Conservation (phyloP, 1,140 invertebrate species). For the Anoplolepis gracilipes region DNA sequence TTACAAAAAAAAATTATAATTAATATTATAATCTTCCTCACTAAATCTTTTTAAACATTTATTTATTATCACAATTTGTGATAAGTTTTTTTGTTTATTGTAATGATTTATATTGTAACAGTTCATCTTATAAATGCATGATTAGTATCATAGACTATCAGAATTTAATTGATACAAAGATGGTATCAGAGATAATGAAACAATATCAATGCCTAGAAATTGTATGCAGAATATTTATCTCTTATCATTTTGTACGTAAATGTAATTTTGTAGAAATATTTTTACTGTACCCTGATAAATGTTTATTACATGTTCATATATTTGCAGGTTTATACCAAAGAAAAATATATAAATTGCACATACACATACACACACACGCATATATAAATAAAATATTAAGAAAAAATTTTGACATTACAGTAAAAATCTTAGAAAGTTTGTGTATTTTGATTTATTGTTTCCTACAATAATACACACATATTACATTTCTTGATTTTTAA, state of each 20-base stretch:
- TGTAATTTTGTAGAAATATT: slow-evolving; percentile 43
- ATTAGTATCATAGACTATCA: slow-evolving; percentile 6
- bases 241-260: slow-evolving; percentile 33
- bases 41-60: slow-evolving; percentile 62
- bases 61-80: slow-evolving; percentile 27
- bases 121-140: slow-evolving; percentile 28
- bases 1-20: slow-evolving; percentile 24
- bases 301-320: slow-evolving; percentile 12
- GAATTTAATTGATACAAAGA: not conserved
- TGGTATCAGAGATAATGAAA: not conserved
- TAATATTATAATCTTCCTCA: slow-evolving; percentile 19
- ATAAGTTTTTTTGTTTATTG: not conserved
- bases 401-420: slow-evolving; percentile 28
- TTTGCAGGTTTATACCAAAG: not conserved
- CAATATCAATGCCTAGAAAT: not conserved
- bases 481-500: slow-evolving; percentile 1
- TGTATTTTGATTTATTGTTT: slow-evolving; percentile 7
- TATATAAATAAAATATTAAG: not conserved
- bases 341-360: not conserved
- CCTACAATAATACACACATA: not conserved
- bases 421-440: slow-evolving; percentile 9
- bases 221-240: slow-evolving; percentile 11
- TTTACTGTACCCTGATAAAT: slow-evolving; percentile 15
- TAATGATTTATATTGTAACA: slow-evolving; percentile 14
- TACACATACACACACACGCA: no score